These are phyloP conservation scores for Nudaria mundana DNA, from an alignment of 2,888 invertebrate species.

Conservation along the genomic window DNA sequence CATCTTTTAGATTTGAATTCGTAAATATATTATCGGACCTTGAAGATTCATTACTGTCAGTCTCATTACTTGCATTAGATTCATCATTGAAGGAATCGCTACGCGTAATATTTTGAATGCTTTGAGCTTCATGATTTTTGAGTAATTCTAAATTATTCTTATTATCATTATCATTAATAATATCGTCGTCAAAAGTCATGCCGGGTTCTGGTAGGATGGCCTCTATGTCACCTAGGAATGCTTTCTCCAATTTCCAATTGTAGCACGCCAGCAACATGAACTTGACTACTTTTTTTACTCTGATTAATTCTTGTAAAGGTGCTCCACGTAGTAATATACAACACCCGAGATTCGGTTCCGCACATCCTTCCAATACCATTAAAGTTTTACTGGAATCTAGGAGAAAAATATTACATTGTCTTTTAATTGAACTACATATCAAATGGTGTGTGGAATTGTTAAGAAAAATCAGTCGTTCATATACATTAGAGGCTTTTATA, in stretches of 20 bases:
- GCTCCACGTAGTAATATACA: slow-evolving; percentile 93
- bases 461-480: no score
- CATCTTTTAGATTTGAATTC: slow-evolving; percentile 18
- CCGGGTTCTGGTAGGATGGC: slow-evolving; percentile 70
- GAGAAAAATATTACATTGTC: neutral
- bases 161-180: slow-evolving; percentile 30
- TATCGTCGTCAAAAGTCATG: slow-evolving; percentile 60
- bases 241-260: slow-evolving; percentile 95
- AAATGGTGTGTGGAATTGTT: no score
- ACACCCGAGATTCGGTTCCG: slow-evolving; percentile 90
- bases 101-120: slow-evolving; percentile 4
- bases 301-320: slow-evolving; percentile 85
- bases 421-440: no score
- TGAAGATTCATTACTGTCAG: slow-evolving; percentile 34
- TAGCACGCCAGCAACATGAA: slow-evolving; percentile 92
- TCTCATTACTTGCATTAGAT: slow-evolving; percentile 24
- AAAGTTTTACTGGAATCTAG: slow-evolving; percentile 88
- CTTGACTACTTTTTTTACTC: slow-evolving; percentile 91
- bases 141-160: slow-evolving; percentile 13
- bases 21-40: slow-evolving; percentile 32
- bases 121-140: slow-evolving; percentile 14
- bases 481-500: no score
- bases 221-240: slow-evolving; percentile 94
- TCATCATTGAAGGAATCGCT: slow-evolving; percentile 17
- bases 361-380: slow-evolving; percentile 96